Evolutionary conservation across 92 coral and sea anemone genomes (phyloP), one percentile per base, ranked within the genome.

Genomic region (Pocillopora grandis): DNA sequence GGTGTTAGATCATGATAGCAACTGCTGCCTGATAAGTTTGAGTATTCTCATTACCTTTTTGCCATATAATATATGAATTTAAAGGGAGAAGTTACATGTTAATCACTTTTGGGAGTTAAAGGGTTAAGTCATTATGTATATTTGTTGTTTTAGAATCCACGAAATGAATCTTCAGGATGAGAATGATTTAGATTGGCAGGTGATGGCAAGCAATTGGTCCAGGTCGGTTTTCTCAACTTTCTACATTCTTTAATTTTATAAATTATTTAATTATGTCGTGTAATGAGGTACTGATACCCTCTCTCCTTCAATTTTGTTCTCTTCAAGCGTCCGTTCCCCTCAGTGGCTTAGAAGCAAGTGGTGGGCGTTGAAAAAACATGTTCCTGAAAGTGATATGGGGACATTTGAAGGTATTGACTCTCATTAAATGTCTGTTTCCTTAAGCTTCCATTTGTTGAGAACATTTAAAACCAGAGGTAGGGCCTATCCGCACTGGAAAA

Each of bases 291-390:
- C 31, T 27, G 31, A 27, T 27, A 27, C 31, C 8, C 52, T 3
- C 72, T 2, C 17, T 68, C 66, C 71, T 68, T 72, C 23, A 42
- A 31, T 56, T 76, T 35, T 10, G 31, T 84, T 35, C 10, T 3
- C 58, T 36, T 78, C 58, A 66, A 95, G 99, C 76, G 99, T 90
- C 4, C 96, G 99, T 14, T 96, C 99, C 5, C 99, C 98, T 1
- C 99, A 96, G 61, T 96, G 99, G 99, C 94, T 96, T 58, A 89
- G 99, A 27, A 96, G 99, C 84, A 96, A 96, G 81, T 96, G 99
- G 99, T 96, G 99, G 99, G 94, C 98, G 58, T 79, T 96, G 52
- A 96, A 96, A 77, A 96, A 96, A 79, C 99, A 94, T 77, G 92
- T 92, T 5, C 99, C 99, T 62, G 86, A 84, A 16, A 81, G 73